A percentile compares a stretch with the other conserved stretches of the same genome.
Evolutionary conservation across 2,888 invertebrate species (phyloP).

Genomic region (Drosophila pseudotakahashii): DNA sequence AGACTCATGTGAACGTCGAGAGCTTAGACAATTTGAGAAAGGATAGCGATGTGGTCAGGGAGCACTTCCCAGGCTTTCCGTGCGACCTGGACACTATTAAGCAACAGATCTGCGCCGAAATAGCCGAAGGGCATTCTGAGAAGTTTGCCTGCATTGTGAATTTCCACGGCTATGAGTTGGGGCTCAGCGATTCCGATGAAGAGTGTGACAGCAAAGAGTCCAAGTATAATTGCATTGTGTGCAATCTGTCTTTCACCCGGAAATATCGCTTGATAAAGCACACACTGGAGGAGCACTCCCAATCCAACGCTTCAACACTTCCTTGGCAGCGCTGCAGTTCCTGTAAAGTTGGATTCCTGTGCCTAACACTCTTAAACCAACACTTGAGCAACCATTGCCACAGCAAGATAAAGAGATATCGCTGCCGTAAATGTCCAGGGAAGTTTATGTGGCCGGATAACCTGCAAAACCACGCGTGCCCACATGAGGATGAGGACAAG

Average conservation of each 20-base stretch:
- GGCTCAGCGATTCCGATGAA: slow-evolving; percentile 82
- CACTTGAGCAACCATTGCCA: slow-evolving; percentile 85
- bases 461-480: slow-evolving; percentile 75
- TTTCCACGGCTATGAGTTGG: slow-evolving; percentile 80
- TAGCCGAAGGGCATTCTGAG: slow-evolving; percentile 56
- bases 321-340: slow-evolving; percentile 84
- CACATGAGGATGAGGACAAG: slow-evolving; percentile 40
- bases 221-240: slow-evolving; percentile 74
- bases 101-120: slow-evolving; percentile 63
- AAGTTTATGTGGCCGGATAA: slow-evolving; percentile 82
- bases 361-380: slow-evolving; percentile 84
- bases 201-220: slow-evolving; percentile 55
- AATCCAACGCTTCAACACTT: slow-evolving; percentile 82
- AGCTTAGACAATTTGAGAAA: slow-evolving; percentile 45
- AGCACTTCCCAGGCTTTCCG: slow-evolving; percentile 45
- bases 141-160: slow-evolving; percentile 80
- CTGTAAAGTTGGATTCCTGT: slow-evolving; percentile 86
- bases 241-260: slow-evolving; percentile 70
- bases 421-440: slow-evolving; percentile 79
- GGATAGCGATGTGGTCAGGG: slow-evolving; percentile 64
- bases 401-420: slow-evolving; percentile 71
- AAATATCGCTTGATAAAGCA: slow-evolving; percentile 76
- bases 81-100: slow-evolving; percentile 60
- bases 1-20: slow-evolving; percentile 54
- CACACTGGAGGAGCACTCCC: slow-evolving; percentile 73